Base-by-base conservation (phyloP, 2,113 vertebrate genomes). In the Neotoma lepida region DNA sequence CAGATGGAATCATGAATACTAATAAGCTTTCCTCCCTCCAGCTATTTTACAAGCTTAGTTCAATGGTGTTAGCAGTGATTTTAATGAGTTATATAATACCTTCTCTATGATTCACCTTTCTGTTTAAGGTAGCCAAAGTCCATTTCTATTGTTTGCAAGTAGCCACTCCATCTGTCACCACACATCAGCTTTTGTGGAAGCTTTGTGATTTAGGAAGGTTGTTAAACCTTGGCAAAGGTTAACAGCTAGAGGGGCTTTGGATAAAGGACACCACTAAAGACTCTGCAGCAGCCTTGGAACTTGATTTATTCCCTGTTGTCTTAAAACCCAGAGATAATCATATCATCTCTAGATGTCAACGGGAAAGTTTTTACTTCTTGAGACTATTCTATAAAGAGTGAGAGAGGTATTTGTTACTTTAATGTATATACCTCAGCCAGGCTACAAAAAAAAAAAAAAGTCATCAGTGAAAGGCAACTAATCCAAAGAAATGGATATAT, bases 101-200 rank as follows among this genome's bases (percentile, higher is more conserved):
- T 46, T 91, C n/a, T 54, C 24, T 33, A 26, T 35, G 51, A 66
- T 90, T 88, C 76, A 26, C 9, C 74, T 68, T 94, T 92, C 39
- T 68, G 9, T 49, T 64, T 73, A 56, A 94, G 39, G 51, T 44
- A 86, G 81, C 74, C 12, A 49, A 87, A 56, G 49, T 76, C 13
- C 44, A 85, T 92, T 85, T 88, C 76, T 94, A 2, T 88, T 94
- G 78, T n/a, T 88, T 90, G 18, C 22, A n/a, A 30, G 33, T 76
- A 41, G 58, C 41, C 73, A 33, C 24, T 9, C 22, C 91, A 84
- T 46, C 54, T 84, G 14, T 41, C 46, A n/a, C 7, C 86, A 9
- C 9, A 44, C 7, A 14, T 33, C 39, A 91, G 30, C 6, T 22
- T 64, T 74, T 56, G 17, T 66, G 30, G 56, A 39, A 90, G 24